Conservation (phyloP, 2,797 vertebrate species). For the Pogonophryne albipinna region DNA sequence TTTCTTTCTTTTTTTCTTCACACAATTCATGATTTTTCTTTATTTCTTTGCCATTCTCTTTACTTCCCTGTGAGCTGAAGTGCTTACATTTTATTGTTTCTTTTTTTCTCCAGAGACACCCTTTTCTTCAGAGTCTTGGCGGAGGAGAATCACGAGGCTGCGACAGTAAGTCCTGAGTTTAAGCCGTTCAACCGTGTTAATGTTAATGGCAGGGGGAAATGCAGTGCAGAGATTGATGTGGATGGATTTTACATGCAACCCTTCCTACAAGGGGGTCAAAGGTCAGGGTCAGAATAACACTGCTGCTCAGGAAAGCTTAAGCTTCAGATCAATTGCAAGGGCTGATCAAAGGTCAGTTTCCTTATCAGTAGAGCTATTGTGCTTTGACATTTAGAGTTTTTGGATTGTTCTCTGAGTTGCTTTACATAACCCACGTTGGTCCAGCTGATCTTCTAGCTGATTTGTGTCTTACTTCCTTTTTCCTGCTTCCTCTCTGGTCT, state of each 20-base stretch:
- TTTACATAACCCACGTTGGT: background rate
- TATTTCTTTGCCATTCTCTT: background rate
- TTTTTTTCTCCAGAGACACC: slow-evolving; percentile 54
- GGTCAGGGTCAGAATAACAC: background rate
- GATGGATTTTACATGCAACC: background rate
- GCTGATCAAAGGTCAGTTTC: slow-evolving; percentile 22
- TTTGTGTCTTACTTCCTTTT: background rate
- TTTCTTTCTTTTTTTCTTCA: background rate
- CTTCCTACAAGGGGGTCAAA: slow-evolving; percentile 12
- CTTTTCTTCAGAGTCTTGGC: slow-evolving; percentile 61
- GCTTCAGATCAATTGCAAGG: background rate
- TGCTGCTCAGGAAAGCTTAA: background rate
- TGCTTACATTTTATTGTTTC: slow-evolving; percentile 20
- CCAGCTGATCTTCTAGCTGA: background rate
- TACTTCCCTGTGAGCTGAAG: background rate
- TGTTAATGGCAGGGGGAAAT: background rate
- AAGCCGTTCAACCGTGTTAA: background rate
- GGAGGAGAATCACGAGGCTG: slow-evolving; percentile 65
- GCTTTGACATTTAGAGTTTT: background rate
- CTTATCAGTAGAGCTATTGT: slow-evolving; percentile 9
- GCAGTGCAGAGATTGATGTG: background rate
- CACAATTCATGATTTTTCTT: too few species aligned
- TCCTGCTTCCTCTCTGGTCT: background rate
- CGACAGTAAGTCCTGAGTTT: slow-evolving; percentile 66
- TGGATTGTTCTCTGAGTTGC: background rate